phyloP scores from a whole-genome alignment of 2,797 vertebrate genomes.

The Phyllotis vaccarum region DNA sequence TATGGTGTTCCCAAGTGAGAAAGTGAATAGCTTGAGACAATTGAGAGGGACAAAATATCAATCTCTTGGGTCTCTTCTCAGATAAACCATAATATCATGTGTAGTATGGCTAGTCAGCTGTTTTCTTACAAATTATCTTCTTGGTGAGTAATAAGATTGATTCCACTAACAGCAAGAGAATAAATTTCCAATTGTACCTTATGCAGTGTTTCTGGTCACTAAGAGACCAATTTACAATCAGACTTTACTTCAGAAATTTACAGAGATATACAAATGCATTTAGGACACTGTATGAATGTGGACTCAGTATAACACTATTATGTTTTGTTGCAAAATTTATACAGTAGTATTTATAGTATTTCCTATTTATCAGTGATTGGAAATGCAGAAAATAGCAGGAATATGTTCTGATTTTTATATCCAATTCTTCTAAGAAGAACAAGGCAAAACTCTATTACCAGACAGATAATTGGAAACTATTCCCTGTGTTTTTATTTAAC shows the following conservation, averaged over 20 bases:
- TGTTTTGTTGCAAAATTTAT: accelerated
- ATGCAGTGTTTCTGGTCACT: no score
- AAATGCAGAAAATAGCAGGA: background rate
- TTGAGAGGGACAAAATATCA: no score
- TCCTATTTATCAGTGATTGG: background rate
- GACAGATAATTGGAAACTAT: no score
- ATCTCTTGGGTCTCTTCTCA: no score
- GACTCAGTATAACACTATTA: background rate
- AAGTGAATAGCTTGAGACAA: background rate
- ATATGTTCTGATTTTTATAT: background rate
- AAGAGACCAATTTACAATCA: background rate
- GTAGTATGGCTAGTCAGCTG: background rate
- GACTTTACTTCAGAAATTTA: background rate
- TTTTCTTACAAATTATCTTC: background rate
- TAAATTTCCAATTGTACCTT: no score
- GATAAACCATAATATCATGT: background rate
- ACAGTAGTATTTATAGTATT: background rate
- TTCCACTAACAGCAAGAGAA: no score
- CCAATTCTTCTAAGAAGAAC: background rate
- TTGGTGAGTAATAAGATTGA: background rate
- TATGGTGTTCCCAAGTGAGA: no score
- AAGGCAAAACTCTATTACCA: no score
- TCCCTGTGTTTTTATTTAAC: no score
- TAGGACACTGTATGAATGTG: background rate
- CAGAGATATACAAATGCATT: background rate